phyloP scores from a whole-genome alignment of 2,888 invertebrate species.

The Lepidonotus clava region DNA sequence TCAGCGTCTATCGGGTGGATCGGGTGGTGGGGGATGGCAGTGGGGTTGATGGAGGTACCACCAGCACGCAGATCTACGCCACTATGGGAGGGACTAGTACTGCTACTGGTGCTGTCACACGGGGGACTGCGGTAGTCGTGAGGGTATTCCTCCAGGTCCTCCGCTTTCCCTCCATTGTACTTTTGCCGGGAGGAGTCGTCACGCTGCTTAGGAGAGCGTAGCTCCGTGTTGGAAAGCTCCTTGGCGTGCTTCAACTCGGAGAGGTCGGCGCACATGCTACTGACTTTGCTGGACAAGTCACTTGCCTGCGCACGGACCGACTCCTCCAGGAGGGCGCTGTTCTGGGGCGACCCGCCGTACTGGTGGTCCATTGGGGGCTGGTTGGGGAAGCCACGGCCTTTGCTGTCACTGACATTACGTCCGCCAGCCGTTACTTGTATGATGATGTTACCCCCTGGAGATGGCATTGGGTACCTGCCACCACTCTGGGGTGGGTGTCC shows the following conservation, averaged over 20 bases:
- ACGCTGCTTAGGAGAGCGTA: conserved; percentile 4
- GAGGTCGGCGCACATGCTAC: conserved; percentile 47
- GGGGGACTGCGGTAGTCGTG: not conserved
- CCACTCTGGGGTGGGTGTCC: too few relatives aligned
- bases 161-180: too few relatives aligned
- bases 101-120: conserved; percentile 22
- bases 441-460: conserved; percentile 7
- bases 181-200: not conserved
- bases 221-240: conserved; percentile 4
- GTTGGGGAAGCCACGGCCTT: not conserved
- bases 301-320: conserved; percentile 41
- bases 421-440: conserved; percentile 16
- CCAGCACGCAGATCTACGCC: not conserved
- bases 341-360: not conserved
- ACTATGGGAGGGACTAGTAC: conserved; percentile 35
- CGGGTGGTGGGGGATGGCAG: not conserved
- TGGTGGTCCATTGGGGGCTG: not conserved
- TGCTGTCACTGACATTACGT: conserved; percentile 16
- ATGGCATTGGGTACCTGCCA: not conserved
- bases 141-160: not conserved
- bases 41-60: not conserved
- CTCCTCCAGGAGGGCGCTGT: conserved; percentile 18
- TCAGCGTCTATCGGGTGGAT: not conserved
- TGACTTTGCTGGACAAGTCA: conserved; percentile 50
- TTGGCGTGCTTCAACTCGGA: conserved; percentile 36